phyloP scores from a whole-genome alignment of 2,888 invertebrate genomes.

The Celastrina argiolus region DNA sequence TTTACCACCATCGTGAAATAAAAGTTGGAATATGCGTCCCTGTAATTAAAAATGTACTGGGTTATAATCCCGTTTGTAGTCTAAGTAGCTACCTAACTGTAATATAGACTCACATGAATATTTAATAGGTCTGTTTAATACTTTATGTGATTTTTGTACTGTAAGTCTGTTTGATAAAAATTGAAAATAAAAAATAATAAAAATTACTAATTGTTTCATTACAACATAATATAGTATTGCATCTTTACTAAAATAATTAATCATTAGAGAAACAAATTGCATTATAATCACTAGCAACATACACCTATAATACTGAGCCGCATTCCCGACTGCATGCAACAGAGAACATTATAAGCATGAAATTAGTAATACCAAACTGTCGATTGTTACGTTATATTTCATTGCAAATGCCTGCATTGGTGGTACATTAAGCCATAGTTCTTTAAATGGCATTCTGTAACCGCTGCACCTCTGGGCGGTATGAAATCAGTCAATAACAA shows the following conservation, averaged over 20 bases:
- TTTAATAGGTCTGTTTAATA: constrained; percentile 76
- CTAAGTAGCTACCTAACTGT: constrained; percentile 75
- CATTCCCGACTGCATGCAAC: constrained; percentile 19
- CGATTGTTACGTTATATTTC: constrained; percentile 20
- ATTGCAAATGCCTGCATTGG: constrained; percentile 15
- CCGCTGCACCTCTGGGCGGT: background rate
- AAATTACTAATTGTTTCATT: constrained; percentile 25
- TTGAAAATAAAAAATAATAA: constrained; percentile 60
- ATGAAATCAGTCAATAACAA: constrained; percentile 13
- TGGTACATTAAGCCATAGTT: constrained; percentile 17
- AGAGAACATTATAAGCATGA: constrained; percentile 15
- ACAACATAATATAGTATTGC: background rate
- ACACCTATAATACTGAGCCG: background rate
- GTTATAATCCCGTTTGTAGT: constrained; percentile 76
- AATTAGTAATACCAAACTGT: constrained; percentile 9
- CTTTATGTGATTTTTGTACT: constrained; percentile 75
- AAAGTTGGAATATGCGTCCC: constrained; percentile 60
- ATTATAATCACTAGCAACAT: constrained; percentile 12
- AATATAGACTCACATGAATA: constrained; percentile 78
- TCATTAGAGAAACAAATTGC: constrained; percentile 10
- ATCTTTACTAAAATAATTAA: constrained; percentile 1
- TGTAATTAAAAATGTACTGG: constrained; percentile 73
- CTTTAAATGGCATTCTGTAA: constrained; percentile 20
- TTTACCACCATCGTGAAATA: constrained; percentile 37
- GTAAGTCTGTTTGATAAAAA: constrained; percentile 77